Base-by-base conservation (phyloP, 2,888 invertebrate genomes). In the Ectemnius lituratus region DNA sequence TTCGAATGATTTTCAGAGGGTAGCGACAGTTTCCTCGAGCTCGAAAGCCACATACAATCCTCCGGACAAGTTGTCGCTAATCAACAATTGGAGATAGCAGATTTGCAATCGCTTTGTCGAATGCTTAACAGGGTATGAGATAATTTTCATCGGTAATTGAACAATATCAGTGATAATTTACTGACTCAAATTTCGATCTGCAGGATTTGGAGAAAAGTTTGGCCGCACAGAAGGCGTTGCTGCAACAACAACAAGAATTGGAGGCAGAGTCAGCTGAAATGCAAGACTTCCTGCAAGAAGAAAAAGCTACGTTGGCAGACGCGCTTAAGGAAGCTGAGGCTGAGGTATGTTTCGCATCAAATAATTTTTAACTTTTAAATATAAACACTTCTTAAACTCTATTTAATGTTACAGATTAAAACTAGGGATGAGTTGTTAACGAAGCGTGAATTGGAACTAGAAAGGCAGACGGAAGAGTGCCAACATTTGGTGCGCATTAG, bases 201-300 rank as follows among this genome's bases (percentile, higher is more conserved):
- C 16, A 94, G 94, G 95, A 95, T 88, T 91, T 95, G 87, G 94
- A 95, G 68, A 93, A 93, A 77, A 95, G 94, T 71, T 91, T 95
- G 66, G 93, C 94, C 69, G 92, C 94, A 0, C 95, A 95, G 79
- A 94, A 95, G 67, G 91, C 93, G 14, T 91, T 96, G 60, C 91
- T 95, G 69, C 94, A 95, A 78, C 95, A 97, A 80, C 94, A 96
- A 79, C 93, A 94, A 73, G 96, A 96, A 85, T 93, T 95, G 27
- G 97, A 97, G 89, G 93, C 93, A 20, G 97, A 97, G 89, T 94
- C 96, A 37, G 92, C 93, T 2, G 97, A 97, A 91, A 92, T 97
- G 91, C 96, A 97, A 88, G 97, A 97, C 87, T 97, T 97, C 89
- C 92, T 97, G 77, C 96, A 96, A 84, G 95, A 96, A 11, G 97